Conservation (phyloP, 2,797 vertebrate species). For the Hozukius guyotensis region DNA sequence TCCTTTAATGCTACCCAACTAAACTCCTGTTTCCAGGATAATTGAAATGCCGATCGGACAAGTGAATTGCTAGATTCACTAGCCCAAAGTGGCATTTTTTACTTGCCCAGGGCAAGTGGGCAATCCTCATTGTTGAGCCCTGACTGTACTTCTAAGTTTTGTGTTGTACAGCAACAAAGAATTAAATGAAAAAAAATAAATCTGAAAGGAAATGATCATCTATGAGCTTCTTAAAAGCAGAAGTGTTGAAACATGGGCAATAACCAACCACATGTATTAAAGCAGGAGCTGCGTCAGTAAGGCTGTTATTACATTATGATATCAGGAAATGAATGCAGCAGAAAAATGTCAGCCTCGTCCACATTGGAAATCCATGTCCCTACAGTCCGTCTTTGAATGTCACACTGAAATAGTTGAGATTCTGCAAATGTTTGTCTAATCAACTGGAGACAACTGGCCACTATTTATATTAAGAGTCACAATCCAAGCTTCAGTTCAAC, state of each 20-base stretch:
- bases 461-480: constrained; percentile 31
- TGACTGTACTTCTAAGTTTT: background rate
- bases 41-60: too few relatives aligned
- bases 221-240: background rate
- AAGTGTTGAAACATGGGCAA: background rate
- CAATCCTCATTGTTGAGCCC: too few relatives aligned
- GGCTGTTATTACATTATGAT: constrained; percentile 11
- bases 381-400: constrained; percentile 9
- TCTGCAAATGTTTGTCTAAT: constrained; percentile 63
- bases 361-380: constrained; percentile 23
- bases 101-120: too few relatives aligned
- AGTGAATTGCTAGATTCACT: too few relatives aligned
- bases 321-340: constrained; percentile 5
- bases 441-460: constrained; percentile 45
- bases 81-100: too few relatives aligned
- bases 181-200: background rate
- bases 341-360: constrained; percentile 5
- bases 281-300: background rate
- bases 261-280: background rate
- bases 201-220: background rate
- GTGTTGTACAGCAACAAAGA: background rate
- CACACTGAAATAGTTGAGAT: constrained; percentile 56
- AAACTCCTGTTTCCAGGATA: too few relatives aligned
- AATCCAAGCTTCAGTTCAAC: constrained; percentile 10
- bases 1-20: too few relatives aligned